phyloP scores from a whole-genome alignment of 2,797 vertebrate species.

The Microhierax caerulescens region DNA sequence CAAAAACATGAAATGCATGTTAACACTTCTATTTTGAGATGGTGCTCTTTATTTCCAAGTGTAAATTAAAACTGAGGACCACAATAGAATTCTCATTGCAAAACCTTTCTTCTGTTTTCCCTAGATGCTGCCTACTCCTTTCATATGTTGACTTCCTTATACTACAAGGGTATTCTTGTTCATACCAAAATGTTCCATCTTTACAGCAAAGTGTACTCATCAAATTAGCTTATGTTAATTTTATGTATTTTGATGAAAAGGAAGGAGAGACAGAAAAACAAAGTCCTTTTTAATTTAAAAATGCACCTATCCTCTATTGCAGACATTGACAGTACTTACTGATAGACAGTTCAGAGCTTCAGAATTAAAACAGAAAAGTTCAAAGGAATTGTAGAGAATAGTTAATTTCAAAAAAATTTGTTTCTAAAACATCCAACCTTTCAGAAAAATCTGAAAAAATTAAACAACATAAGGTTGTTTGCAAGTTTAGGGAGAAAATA shows the following conservation, averaged over 20 bases:
- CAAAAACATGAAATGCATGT: background rate
- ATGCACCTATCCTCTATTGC: background rate
- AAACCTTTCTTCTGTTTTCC: background rate
- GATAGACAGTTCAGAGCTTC: background rate
- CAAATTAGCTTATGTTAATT: background rate
- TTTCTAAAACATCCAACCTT: background rate
- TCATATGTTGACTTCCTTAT: background rate
- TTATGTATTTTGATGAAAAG: background rate
- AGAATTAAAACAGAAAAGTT: background rate
- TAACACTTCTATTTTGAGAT: background rate
- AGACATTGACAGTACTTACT: background rate
- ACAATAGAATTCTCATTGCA: background rate
- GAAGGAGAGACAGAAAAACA: background rate
- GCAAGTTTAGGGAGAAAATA: background rate
- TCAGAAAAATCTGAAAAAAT: background rate
- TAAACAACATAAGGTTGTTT: background rate
- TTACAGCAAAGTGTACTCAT: background rate
- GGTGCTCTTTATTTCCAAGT: background rate
- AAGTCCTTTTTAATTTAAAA: background rate
- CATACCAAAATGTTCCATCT: background rate
- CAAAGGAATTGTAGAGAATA: background rate
- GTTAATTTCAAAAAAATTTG: background rate
- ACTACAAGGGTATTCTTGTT: background rate
- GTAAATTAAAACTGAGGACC: background rate
- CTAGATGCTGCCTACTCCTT: background rate